These are phyloP conservation scores for Martes martes DNA, from an alignment of 2,113 vertebrate species.

Conservation along the genomic window DNA sequence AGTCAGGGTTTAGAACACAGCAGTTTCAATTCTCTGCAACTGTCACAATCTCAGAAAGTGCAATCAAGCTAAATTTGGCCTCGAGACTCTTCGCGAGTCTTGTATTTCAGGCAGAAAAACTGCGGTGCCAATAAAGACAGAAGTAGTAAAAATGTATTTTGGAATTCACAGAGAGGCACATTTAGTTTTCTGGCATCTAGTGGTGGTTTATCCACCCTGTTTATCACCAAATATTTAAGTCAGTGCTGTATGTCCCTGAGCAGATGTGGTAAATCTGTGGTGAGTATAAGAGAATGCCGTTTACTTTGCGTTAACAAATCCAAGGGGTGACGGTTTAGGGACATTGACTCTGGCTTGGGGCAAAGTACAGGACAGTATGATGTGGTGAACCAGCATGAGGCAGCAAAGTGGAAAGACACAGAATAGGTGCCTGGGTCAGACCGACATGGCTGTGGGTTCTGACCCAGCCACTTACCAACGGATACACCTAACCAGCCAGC, in stretches of 20 bases:
- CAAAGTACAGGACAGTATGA: too few relatives aligned
- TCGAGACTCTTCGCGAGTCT: neutral
- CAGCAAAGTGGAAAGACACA: fast-evolving
- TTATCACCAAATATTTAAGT: neutral
- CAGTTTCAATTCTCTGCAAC: neutral
- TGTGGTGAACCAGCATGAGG: neutral
- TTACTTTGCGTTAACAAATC: neutral
- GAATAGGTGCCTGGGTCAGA: too few relatives aligned
- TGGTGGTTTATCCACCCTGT: neutral
- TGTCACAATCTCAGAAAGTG: neutral
- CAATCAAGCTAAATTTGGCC: neutral
- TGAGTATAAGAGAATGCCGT: neutral
- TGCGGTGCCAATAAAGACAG: neutral
- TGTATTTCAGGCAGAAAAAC: neutral
- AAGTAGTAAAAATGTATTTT: neutral
- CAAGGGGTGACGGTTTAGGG: neutral
- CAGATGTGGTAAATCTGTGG: neutral
- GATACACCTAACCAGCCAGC: neutral
- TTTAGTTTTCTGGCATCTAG: neutral
- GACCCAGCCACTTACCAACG: too few relatives aligned
- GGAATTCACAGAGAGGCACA: neutral
- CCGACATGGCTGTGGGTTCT: neutral
- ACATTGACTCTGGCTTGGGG: neutral
- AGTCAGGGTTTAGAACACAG: neutral
- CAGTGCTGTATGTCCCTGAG: neutral